A percentile compares a stretch with the other conserved stretches of the same genome.
These are phyloP conservation scores for Coelogynopora nodosa DNA, from an alignment of 2,888 invertebrate genomes.

Conservation along the genomic window DNA sequence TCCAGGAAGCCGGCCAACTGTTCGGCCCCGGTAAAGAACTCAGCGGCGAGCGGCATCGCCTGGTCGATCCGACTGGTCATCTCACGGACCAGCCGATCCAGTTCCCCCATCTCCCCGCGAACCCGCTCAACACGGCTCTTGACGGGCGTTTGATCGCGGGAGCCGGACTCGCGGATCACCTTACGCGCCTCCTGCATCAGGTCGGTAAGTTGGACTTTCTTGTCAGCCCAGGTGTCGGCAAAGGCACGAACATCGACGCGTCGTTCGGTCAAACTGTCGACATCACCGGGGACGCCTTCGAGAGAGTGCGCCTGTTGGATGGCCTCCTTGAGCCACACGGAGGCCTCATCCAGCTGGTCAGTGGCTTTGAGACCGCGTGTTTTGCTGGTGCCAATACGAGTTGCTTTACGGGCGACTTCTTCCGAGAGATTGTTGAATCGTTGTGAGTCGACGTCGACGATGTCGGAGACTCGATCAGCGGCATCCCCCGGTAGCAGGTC, in stretches of 20 bases:
- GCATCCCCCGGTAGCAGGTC: conserved; percentile 36
- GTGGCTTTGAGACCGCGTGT: conserved; percentile 10
- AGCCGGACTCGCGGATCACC: conserved; percentile 31
- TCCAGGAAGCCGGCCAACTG: conserved; percentile 84
- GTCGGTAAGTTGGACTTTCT: not conserved
- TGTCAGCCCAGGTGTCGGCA: not conserved
- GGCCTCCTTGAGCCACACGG: not conserved
- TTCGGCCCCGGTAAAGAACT: conserved; percentile 87
- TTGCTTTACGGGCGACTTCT: conserved; percentile 36
- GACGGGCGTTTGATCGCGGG: conserved; percentile 1
- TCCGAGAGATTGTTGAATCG: conserved; percentile 33
- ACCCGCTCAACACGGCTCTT: conserved; percentile 26
- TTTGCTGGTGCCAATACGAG: conserved; percentile 36
- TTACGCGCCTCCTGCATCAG: conserved; percentile 23
- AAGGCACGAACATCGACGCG: not conserved
- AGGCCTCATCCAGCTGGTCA: not conserved
- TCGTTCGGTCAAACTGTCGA: not conserved
- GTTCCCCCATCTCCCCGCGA: not conserved
- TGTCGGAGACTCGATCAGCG: conserved; percentile 31
- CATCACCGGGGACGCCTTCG: not conserved
- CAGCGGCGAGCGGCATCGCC: conserved; percentile 86
- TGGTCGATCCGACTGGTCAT: conserved; percentile 63
- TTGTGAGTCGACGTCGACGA: conserved; percentile 3
- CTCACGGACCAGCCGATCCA: conserved; percentile 14
- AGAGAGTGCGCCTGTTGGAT: not conserved